These are phyloP conservation scores for Hanleya hanleyi DNA, from an alignment of 2,888 invertebrate species.

Conservation along the genomic window DNA sequence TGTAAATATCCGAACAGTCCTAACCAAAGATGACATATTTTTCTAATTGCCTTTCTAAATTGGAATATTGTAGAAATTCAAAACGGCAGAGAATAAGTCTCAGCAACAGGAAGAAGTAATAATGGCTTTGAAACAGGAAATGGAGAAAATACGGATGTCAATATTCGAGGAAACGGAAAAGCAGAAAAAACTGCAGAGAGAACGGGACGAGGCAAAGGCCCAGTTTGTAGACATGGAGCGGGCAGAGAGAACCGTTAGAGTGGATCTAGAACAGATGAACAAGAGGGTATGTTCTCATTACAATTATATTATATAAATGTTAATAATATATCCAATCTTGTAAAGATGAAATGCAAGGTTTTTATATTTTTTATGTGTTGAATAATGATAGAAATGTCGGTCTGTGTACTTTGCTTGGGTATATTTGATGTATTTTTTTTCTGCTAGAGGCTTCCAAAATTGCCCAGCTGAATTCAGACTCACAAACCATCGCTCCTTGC, in stretches of 20 bases:
- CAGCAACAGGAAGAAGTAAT: constrained; percentile 64
- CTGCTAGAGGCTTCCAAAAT: too few relatives aligned
- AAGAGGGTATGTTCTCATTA: constrained; percentile 60
- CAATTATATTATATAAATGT: too few relatives aligned
- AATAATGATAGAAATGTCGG: too few relatives aligned
- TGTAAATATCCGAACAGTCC: too few relatives aligned
- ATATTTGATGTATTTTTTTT: too few relatives aligned
- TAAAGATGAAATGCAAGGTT: too few relatives aligned
- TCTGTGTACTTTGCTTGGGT: too few relatives aligned
- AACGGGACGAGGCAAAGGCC: constrained; percentile 56
- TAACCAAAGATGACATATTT: too few relatives aligned
- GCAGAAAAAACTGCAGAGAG: constrained; percentile 58
- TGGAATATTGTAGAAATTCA: constrained; percentile 70
- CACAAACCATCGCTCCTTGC: not conserved
- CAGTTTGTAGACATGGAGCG: constrained; percentile 68
- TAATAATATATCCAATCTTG: too few relatives aligned
- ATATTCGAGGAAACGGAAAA: constrained; percentile 59
- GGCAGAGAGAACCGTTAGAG: constrained; percentile 68
- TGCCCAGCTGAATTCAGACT: not conserved
- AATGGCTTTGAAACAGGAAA: constrained; percentile 57
- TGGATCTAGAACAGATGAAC: constrained; percentile 67
- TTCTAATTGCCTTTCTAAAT: too few relatives aligned
- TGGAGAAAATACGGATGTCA: constrained; percentile 58
- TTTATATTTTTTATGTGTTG: too few relatives aligned
- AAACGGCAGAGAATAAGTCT: constrained; percentile 64